Base-by-base conservation (phyloP, 2,888 invertebrate genomes). In the Amphimallon solstitiale region DNA sequence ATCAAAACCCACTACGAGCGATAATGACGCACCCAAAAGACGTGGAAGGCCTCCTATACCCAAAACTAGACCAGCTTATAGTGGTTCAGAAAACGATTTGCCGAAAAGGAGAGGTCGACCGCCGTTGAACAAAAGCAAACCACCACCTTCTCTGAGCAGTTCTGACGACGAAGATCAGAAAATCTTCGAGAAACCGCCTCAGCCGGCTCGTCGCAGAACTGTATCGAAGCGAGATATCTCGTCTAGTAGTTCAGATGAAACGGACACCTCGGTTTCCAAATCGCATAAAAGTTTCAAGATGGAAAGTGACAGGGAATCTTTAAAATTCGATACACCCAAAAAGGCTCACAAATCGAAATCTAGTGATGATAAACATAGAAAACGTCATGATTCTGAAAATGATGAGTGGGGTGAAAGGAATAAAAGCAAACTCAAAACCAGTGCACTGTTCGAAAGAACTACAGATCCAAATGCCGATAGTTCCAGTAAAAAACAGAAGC, bases 141-240 rank as follows among this genome's bases (percentile, higher is more conserved):
- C 72, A 12, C 75, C 75, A 2, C 75, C 79, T 1, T 73, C 76
- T 3, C 75, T 76, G 3, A 79, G 78, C 65, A 82, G 81, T 65
- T 81, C 81, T 2, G 83, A 83, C 29, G 82, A 83, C 34, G 83
- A 83, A 45, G 73, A 71, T 6, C 70, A 71, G 21, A 63, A 62
- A 1, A 43, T 60, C 17, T 76, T 75, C 62, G 78, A 77, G 66
- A 80, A 79, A 65, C 73, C 75, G n/a, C 73, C 75, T 9, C 74
- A 71, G 10, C 60, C 71, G 2, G 46, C 69, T 4, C 67, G 79
- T 40, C 69, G 77, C 14, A 65, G 79, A 14, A 77, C 79, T 0
- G 72, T 77, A 48, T 73, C 76, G 5, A 73, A 76, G 43, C 68
- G 75, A 12, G 68, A 66, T 46, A 37, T 66, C 23, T 60, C 68